Conservation (phyloP, 2,797 vertebrate genomes). For the Channa striata region DNA sequence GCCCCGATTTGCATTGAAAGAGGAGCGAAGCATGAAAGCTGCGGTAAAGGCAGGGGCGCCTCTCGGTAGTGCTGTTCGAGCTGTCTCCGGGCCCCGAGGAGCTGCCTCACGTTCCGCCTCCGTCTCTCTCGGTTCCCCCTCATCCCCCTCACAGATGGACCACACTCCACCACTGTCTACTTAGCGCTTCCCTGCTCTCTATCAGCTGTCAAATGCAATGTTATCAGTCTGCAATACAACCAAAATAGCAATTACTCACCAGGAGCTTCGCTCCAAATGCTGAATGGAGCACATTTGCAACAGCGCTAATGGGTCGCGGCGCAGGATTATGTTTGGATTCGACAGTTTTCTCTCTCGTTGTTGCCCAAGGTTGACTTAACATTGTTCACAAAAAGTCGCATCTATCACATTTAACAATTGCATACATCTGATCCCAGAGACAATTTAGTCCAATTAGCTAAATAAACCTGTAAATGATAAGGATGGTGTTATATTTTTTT, state of each 20-base stretch:
- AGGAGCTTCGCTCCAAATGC: conserved; percentile 24
- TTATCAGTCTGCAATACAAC: conserved; percentile 50
- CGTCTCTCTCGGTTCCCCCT: conserved; percentile 34
- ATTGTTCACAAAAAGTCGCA: neutral
- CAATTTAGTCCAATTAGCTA: neutral
- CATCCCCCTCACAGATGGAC: conserved; percentile 72
- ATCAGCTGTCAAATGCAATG: conserved; percentile 72
- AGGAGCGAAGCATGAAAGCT: conserved; percentile 91
- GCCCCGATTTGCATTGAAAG: conserved; percentile 89
- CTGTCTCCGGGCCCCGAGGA: conserved; percentile 60
- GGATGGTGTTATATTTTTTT: no score
- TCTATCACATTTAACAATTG: neutral
- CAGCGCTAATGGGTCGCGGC: neutral
- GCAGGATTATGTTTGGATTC: conserved; percentile 19
- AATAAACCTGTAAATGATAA: no score
- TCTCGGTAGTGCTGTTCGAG: conserved; percentile 82
- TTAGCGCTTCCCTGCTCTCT: conserved; percentile 65
- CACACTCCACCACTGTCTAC: conserved; percentile 67
- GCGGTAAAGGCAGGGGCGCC: conserved; percentile 85
- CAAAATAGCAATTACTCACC: conserved; percentile 63
- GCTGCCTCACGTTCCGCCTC: conserved; percentile 45
- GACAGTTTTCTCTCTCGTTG: conserved; percentile 9
- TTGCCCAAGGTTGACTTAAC: neutral
- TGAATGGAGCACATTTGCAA: conserved; percentile 22
- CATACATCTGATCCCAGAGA: neutral